Evolutionary conservation across 2,888 invertebrate genomes (phyloP).

Genomic region (Lysandra coridon): DNA sequence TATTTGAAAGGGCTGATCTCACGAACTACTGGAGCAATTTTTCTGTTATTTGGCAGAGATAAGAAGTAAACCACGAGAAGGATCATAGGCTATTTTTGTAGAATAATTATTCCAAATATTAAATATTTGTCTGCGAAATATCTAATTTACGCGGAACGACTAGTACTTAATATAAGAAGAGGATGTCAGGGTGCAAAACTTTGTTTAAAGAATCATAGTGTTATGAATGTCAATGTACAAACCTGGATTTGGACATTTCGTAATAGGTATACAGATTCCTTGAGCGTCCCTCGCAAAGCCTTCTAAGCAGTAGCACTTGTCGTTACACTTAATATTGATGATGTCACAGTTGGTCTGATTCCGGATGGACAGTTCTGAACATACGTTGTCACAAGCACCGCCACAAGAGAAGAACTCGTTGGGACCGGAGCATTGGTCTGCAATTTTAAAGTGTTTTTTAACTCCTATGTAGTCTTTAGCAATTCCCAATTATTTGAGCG

Average conservation of each 20-base stretch:
- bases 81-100: no score
- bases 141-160: no score
- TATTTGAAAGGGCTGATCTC: no score
- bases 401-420: constrained; percentile 36
- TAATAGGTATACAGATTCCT: constrained; percentile 42
- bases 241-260: constrained; percentile 44
- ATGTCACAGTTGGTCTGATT: constrained; percentile 36
- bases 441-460: not conserved
- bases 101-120: no score
- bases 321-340: constrained; percentile 43
- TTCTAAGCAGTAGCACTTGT: constrained; percentile 51
- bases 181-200: no score
- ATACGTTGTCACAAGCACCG: constrained; percentile 35
- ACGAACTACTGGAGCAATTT: no score
- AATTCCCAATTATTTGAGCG: not conserved
- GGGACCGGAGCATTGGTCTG: constrained; percentile 34
- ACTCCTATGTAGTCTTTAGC: not conserved
- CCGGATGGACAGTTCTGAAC: constrained; percentile 30
- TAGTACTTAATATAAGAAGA: no score
- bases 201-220: no score
- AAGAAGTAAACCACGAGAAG: no score
- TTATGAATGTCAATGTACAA: constrained; percentile 35
- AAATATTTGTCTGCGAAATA: no score
- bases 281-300: constrained; percentile 39
- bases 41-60: no score